Percentiles rank a stretch among this genome's conserved stretches.
These are phyloP conservation scores for Vanessa cardui DNA, from an alignment of 2,888 invertebrate genomes.

Conservation along the genomic window DNA sequence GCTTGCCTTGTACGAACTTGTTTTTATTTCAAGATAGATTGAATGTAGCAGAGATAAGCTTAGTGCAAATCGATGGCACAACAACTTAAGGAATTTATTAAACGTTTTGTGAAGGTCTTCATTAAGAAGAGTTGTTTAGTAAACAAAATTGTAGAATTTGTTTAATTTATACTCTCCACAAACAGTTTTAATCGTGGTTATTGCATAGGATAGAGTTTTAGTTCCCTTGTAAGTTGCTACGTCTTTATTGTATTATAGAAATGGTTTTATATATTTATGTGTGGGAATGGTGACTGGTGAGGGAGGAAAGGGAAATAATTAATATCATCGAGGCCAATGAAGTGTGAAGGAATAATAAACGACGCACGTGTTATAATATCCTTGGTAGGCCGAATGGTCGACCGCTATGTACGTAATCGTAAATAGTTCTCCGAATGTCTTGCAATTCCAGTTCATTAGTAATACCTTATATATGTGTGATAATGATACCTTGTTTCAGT, in stretches of 20 bases:
- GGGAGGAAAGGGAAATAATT: not conserved
- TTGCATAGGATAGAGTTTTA: too few species aligned
- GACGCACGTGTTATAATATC: not conserved
- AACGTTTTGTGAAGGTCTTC: not conserved
- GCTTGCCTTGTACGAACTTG: conserved; percentile 17
- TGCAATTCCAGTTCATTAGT: not conserved
- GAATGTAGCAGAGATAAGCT: not conserved
- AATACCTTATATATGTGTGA: not conserved
- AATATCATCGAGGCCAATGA: not conserved
- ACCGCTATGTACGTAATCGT: too few species aligned
- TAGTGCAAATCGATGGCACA: not conserved
- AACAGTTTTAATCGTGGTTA: not conserved
- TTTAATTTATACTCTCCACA: not conserved
- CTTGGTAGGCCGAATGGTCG: not conserved
- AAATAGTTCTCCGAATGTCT: not conserved
- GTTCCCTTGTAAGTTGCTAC: too few species aligned
- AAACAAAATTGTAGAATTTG: not conserved
- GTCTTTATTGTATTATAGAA: not conserved
- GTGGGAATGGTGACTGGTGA: not conserved
- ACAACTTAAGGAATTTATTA: not conserved
- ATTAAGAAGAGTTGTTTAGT: too few species aligned
- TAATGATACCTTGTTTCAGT: too few species aligned
- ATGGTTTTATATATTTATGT: not conserved
- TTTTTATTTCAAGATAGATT: not conserved
- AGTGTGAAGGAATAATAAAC: not conserved